Evolutionary conservation across 2,888 invertebrate genomes (phyloP).

Genomic region (Desoria tigrina): DNA sequence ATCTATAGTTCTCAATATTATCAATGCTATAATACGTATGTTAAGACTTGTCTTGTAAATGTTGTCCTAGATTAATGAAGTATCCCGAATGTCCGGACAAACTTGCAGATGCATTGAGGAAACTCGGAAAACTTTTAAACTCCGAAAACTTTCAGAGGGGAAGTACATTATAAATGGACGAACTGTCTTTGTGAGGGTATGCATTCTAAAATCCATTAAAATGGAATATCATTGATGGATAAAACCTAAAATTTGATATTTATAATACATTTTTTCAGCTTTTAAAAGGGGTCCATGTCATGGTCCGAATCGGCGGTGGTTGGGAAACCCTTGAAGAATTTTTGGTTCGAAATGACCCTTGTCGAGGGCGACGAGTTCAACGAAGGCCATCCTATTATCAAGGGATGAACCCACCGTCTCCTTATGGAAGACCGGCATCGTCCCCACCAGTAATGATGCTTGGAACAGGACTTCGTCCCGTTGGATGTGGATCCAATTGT

Average conservation of each 20-base stretch:
- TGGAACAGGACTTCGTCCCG: constrained; percentile 36
- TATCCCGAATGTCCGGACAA: constrained; percentile 71
- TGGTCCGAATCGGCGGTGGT: constrained; percentile 91
- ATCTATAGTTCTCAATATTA: no score
- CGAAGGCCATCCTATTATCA: constrained; percentile 42
- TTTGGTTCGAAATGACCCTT: constrained; percentile 82
- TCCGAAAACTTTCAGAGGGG: constrained; percentile 81
- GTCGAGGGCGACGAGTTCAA: constrained; percentile 65
- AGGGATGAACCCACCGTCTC: constrained; percentile 34
- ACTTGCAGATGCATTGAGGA: constrained; percentile 70
- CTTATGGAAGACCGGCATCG: constrained; percentile 47
- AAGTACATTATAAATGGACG: constrained; percentile 83
- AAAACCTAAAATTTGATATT: not conserved
- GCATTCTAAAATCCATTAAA: constrained; percentile 53
- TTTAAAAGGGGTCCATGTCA: constrained; percentile 88
- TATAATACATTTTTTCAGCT: constrained; percentile 69
- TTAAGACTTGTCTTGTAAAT: no score
- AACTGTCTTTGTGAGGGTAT: constrained; percentile 83
- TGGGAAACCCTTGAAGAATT: constrained; percentile 94
- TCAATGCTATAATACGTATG: no score
- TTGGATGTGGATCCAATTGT: constrained; percentile 37
- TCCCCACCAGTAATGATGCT: constrained; percentile 48
- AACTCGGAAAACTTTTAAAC: constrained; percentile 72
- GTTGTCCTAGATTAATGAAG: constrained; percentile 65
- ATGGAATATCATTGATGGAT: not conserved